Conservation (phyloP, 2,888 invertebrate genomes). For the Exocentrus adspersus region DNA sequence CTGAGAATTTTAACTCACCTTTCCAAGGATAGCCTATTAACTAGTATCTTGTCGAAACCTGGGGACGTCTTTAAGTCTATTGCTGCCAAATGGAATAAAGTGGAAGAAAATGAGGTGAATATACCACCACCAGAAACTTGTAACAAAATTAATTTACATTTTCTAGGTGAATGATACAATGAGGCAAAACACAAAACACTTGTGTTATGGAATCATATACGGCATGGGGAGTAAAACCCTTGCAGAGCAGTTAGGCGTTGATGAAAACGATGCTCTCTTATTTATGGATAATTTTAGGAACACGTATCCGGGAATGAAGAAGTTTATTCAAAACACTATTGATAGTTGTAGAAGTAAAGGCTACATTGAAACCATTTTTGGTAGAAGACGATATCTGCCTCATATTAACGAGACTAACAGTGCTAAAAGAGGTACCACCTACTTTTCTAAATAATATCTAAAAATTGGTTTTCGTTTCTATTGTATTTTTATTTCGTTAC, state of each 20-base stretch:
- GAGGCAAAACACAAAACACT: conserved; percentile 88
- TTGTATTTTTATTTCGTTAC: too few species aligned
- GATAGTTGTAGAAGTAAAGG: conserved; percentile 75
- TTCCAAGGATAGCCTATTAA: conserved; percentile 78
- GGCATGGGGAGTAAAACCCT: conserved; percentile 92
- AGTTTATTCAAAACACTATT: conserved; percentile 68
- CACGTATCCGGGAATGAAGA: conserved; percentile 76
- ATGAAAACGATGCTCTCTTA: conserved; percentile 79
- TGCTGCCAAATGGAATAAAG: conserved; percentile 84
- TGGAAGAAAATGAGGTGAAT: conserved; percentile 70
- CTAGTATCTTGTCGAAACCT: conserved; percentile 71
- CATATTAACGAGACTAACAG: conserved; percentile 73
- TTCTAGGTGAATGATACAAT: conserved; percentile 76
- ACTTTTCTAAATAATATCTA: too few species aligned
- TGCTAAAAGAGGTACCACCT: conserved; percentile 69
- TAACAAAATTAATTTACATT: background rate
- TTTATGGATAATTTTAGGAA: conserved; percentile 86
- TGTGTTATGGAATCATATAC: conserved; percentile 97
- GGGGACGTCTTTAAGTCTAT: conserved; percentile 87
- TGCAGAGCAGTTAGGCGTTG: conserved; percentile 80
- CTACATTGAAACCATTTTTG: conserved; percentile 85
- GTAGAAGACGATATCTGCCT: conserved; percentile 81
- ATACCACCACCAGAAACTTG: background rate
- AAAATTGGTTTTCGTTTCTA: too few species aligned
- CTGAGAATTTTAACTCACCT: conserved; percentile 93